Base-by-base conservation (phyloP, 2,113 vertebrate species). In the Sapayoa aenigma region DNA sequence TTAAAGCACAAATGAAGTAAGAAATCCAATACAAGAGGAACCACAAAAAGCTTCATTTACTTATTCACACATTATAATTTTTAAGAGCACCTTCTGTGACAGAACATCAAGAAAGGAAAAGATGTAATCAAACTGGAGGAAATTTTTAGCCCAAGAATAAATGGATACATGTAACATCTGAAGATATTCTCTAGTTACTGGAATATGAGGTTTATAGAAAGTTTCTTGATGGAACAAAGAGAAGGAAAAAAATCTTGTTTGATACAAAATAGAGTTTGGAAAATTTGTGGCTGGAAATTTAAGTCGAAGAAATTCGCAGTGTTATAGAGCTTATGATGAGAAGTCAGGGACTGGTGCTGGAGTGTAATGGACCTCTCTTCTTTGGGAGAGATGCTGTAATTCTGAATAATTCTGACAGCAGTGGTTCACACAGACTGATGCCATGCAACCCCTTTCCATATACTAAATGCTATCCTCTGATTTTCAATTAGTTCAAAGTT, bases 11-110 rank as follows among this genome's bases (percentile, higher is more conserved):
- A 86, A 69, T n/a, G 13, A 14, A 20, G 4, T 15, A 27, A 47
- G 31, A 82, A 76, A 13, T 37, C 9, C 12, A 55, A 20, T 20
- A 27, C 0, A 9, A 60, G 35, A 35, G 4, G 6, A 66, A 16
- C 9, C 80, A 13, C 7, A 49, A 35, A 49, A 46, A 9, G 0
- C 0, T 1, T 3, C 16, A 24, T 6, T 67, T 73, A n/a, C 1
- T 2, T 72, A 23, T 41, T 65, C 3, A 11, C 6, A 2, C 24
- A 11, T 19, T 47, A 24, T 6, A 30, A 7, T 31, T 79, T 2
- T 44, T 76, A 49, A 73, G 35, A 46, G 21, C 6, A 41, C 30
- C 10, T 15, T 35, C 15, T n/a, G 22, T 15, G 44, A 19, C 11
- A 28, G 37, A 68, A n/a, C 6, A n/a, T 31, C 31, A n/a, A 7